Percentiles rank a stretch among this genome's conserved stretches.
Conservation (phyloP, 2,113 vertebrate genomes). For the Atherinomorus stipes region DNA sequence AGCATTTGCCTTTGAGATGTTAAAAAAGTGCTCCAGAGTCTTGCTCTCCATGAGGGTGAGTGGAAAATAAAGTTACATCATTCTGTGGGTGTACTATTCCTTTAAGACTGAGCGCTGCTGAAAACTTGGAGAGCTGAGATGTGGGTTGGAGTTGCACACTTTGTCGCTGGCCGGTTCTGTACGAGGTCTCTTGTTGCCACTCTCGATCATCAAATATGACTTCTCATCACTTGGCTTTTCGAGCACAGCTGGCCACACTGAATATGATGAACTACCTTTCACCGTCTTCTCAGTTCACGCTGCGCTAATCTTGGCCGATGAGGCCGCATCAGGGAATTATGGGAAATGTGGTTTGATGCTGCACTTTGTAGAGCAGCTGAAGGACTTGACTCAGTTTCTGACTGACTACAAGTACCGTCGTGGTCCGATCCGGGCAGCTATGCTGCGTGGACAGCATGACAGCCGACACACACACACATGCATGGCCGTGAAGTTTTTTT, state of each 20-base stretch:
- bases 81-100: no score
- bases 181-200: constrained; percentile 21
- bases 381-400: not conserved
- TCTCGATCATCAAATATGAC: constrained; percentile 35
- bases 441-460: not conserved
- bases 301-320: constrained; percentile 25
- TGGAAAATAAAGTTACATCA: no score
- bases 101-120: no score
- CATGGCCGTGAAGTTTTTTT: not conserved
- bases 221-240: constrained; percentile 40
- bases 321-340: constrained; percentile 1
- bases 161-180: constrained; percentile 15
- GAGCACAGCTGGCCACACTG: constrained; percentile 35
- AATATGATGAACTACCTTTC: constrained; percentile 47
- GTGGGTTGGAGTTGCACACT: constrained; percentile 6
- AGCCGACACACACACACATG: not conserved
- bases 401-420: constrained; percentile 2
- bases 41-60: no score
- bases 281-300: constrained; percentile 23
- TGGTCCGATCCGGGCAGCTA: not conserved
- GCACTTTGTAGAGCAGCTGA: not conserved
- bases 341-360: constrained; percentile 32
- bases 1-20: no score
- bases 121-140: not conserved
- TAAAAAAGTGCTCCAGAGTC: no score